A percentile compares a stretch with the other conserved stretches of the same genome.
phyloP scores from a whole-genome alignment of 2,113 vertebrate species.

The Recurvirostra avosetta region DNA sequence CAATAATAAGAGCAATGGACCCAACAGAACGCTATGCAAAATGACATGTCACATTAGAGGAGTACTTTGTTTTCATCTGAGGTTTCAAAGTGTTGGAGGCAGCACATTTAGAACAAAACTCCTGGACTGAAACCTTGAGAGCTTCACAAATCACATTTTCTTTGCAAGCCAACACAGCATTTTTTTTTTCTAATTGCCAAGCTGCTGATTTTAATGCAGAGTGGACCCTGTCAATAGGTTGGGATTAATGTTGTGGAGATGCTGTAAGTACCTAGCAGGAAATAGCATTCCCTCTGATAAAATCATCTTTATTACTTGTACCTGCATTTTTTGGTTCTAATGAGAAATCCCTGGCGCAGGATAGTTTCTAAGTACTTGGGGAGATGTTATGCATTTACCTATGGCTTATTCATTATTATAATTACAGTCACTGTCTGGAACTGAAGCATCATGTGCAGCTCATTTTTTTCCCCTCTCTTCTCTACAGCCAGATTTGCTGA shows the following conservation, averaged over 20 bases:
- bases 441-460: neutral
- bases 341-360: neutral
- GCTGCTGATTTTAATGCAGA: constrained; percentile 27
- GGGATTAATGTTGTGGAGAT: constrained; percentile 38
- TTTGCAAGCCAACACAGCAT: constrained; percentile 12
- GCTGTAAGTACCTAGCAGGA: neutral
- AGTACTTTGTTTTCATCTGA: constrained; percentile 51
- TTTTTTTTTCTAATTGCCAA: constrained; percentile 33
- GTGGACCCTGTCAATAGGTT: neutral
- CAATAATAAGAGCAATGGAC: constrained; percentile 38
- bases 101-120: constrained; percentile 39
- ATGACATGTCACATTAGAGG: constrained; percentile 46
- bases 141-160: constrained; percentile 51
- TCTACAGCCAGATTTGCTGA: neutral
- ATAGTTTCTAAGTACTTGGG: neutral
- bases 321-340: neutral
- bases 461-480: neutral
- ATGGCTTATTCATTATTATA: neutral
- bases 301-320: neutral
- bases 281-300: neutral
- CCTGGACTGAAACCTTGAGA: constrained; percentile 34
- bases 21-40: constrained; percentile 14
- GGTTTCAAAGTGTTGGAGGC: neutral
- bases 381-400: neutral
- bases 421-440: neutral